Evolutionary conservation across 92 coral and sea anemone species (phyloP).

Genomic region (Diadumene lineata): DNA sequence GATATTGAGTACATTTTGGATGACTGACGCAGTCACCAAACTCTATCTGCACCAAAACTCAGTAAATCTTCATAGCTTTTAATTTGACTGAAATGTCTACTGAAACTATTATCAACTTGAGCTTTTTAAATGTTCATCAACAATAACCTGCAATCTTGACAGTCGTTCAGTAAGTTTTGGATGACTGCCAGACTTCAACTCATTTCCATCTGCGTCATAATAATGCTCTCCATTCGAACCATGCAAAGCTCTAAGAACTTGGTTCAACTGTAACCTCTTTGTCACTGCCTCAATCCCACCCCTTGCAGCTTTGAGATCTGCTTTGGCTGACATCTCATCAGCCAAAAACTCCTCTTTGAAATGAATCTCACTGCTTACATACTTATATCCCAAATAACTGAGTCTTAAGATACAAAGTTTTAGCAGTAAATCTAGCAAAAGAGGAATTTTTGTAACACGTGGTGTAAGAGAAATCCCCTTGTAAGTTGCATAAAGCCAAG

Average conservation of each 20-base stretch:
- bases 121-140: conserved; percentile 28
- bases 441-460: conserved; percentile 36
- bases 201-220: conserved; percentile 79
- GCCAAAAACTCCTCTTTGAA: conserved; percentile 64
- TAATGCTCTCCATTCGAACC: conserved; percentile 56
- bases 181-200: conserved; percentile 48
- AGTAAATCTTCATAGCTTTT: too few species aligned
- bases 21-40: conserved; percentile 52
- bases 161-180: conserved; percentile 68
- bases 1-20: conserved; percentile 61
- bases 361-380: conserved; percentile 41
- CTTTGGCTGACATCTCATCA: conserved; percentile 61
- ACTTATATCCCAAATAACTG: conserved; percentile 63
- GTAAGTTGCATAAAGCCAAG: conserved; percentile 77
- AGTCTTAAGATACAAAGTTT: conserved; percentile 69
- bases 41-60: conserved; percentile 76
- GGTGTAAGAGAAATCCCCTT: conserved; percentile 58
- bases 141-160: conserved; percentile 45
- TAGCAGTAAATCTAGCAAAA: conserved; percentile 51
- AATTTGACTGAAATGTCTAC: too few species aligned
- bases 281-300: conserved; percentile 70
- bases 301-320: conserved; percentile 51
- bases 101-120: background rate
- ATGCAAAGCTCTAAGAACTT: conserved; percentile 60
- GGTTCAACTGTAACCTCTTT: conserved; percentile 70